A percentile compares a stretch with the other conserved stretches of the same genome.
These are phyloP conservation scores for Toxostoma redivivum DNA, from an alignment of 2,113 vertebrate species.

Conservation along the genomic window DNA sequence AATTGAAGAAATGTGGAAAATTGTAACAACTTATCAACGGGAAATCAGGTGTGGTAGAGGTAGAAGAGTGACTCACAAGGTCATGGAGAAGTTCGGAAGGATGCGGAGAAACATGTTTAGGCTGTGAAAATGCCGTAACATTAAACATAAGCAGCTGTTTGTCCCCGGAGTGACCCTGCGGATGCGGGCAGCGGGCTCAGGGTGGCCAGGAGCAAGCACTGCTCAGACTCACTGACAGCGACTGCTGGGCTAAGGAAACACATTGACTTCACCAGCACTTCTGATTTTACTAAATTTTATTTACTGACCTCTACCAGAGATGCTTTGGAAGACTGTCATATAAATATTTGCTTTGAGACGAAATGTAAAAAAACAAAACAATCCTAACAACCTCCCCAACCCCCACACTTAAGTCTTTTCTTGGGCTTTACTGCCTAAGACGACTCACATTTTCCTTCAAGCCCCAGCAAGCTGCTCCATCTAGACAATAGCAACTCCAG, in stretches of 20 bases:
- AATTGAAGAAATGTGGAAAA: neutral
- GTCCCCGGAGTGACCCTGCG: rapidly evolving
- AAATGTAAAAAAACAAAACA: neutral
- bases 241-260: neutral
- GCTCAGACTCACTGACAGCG: neutral
- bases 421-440: neutral
- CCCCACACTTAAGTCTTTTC: neutral
- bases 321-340: neutral
- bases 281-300: neutral
- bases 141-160: neutral
- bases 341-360: neutral
- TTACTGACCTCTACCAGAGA: neutral
- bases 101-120: neutral
- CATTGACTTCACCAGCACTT: neutral
- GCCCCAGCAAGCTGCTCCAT: neutral
- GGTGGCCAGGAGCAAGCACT: too few relatives aligned
- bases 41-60: neutral
- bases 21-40: neutral
- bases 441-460: neutral
- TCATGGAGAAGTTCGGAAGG: neutral
- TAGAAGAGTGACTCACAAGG: neutral
- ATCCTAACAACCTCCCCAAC: too few relatives aligned
- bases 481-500: neutral
- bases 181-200: neutral
- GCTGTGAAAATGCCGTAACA: neutral